Conservation (phyloP, 2,888 invertebrate species). For the Drepana falcataria region DNA sequence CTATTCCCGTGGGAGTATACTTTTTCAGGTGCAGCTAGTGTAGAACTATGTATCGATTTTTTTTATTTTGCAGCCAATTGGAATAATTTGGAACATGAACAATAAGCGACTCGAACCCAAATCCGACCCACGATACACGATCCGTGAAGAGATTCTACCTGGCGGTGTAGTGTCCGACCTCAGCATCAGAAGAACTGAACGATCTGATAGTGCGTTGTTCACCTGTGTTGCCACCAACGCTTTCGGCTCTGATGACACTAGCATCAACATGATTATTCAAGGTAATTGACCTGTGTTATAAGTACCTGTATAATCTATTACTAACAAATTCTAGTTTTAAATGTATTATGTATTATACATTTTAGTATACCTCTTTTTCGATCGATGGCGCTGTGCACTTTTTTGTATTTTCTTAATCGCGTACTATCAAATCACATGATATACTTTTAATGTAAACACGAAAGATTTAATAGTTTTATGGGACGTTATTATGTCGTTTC, state of each 20-base stretch:
- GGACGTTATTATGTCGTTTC: too few species aligned
- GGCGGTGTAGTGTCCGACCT: slow-evolving; percentile 93
- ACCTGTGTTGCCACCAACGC: slow-evolving; percentile 96
- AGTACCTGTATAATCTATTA: too few species aligned
- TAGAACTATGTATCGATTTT: neutral
- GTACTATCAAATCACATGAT: too few species aligned
- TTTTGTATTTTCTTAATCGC: too few species aligned
- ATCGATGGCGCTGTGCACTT: too few species aligned
- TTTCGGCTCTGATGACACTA: slow-evolving; percentile 96
- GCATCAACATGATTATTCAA: slow-evolving; percentile 96
- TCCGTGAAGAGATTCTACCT: slow-evolving; percentile 91
- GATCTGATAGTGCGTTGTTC: slow-evolving; percentile 92
- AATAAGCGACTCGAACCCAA: slow-evolving; percentile 94
- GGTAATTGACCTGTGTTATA: slow-evolving; percentile 61
- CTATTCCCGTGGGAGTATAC: too few species aligned
- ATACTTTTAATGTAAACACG: too few species aligned
- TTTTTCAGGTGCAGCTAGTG: too few species aligned
- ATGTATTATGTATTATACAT: too few species aligned
- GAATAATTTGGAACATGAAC: slow-evolving; percentile 96
- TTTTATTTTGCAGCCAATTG: slow-evolving; percentile 83
- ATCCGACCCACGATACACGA: slow-evolving; percentile 90
- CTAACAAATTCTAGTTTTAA: too few species aligned
- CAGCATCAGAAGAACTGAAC: slow-evolving; percentile 92
- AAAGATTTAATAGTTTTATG: too few species aligned
- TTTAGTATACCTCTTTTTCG: too few species aligned